phyloP scores from a whole-genome alignment of 2,113 vertebrate species.

The Anarhynchus alexandrinus region DNA sequence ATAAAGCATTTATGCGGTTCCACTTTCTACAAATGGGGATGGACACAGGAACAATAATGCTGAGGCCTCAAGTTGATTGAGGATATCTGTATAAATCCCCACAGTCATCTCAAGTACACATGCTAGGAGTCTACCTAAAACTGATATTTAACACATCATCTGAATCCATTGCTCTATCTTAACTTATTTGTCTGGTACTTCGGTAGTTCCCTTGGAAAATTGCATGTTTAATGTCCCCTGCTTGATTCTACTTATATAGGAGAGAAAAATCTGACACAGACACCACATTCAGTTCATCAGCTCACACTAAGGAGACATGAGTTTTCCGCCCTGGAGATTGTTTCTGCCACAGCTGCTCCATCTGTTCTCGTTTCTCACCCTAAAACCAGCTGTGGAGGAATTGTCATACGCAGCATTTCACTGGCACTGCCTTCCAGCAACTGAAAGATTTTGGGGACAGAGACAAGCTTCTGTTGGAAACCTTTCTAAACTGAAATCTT shows the following conservation, averaged over 20 bases:
- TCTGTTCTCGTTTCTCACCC: constrained; percentile 36
- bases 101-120: rapidly evolving
- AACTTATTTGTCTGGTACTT: not conserved
- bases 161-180: not conserved
- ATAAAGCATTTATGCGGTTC: not conserved
- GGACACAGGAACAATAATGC: not conserved
- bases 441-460: not conserved
- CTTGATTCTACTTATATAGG: not conserved
- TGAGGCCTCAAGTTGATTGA: not conserved
- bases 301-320: not conserved
- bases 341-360: constrained; percentile 26
- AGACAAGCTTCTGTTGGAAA: not conserved
- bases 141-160: not conserved
- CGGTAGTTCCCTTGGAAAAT: not conserved
- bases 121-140: not conserved
- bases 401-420: not conserved
- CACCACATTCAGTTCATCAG: not conserved
- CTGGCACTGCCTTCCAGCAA: not conserved
- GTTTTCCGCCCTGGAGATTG: constrained; percentile 32
- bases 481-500: not conserved
- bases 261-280: not conserved
- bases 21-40: not conserved
- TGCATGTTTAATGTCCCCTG: not conserved
- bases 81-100: not conserved
- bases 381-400: constrained; percentile 11